Conservation (phyloP, 2,113 vertebrate genomes). For the Donacobius atricapilla region DNA sequence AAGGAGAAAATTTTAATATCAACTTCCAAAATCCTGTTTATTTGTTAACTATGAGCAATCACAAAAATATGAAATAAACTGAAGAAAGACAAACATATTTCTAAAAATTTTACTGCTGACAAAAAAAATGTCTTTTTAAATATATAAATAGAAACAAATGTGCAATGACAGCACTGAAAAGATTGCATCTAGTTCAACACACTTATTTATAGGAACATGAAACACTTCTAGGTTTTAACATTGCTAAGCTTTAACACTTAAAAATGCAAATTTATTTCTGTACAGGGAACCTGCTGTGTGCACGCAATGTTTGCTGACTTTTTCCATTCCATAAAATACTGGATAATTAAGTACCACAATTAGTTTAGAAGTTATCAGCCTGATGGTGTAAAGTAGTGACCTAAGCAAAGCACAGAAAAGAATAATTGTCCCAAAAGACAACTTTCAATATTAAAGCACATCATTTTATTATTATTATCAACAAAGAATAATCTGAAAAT, state of each 20-base stretch:
- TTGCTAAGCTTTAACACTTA: not conserved
- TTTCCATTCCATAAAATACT: not conserved
- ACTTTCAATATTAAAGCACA: not conserved
- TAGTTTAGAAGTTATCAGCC: not conserved
- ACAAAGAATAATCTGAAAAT: not conserved
- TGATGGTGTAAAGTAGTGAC: constrained; percentile 10
- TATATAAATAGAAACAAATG: not conserved
- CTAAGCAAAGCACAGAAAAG: not conserved
- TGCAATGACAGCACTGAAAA: not conserved
- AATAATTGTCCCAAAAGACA: not conserved
- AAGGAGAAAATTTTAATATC: not conserved
- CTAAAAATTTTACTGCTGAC: not conserved
- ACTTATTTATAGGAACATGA: not conserved
- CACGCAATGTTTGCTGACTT: constrained; percentile 1
- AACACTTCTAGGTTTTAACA: not conserved
- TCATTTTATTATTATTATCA: not conserved
- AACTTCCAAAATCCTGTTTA: not conserved
- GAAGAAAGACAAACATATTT: not conserved
- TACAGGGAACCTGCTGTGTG: not conserved
- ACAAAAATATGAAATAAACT: not conserved
- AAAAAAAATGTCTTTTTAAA: not conserved
- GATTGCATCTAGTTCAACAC: not conserved
- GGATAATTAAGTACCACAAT: constrained; percentile 6
- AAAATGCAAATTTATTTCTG: not conserved
- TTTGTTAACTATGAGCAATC: not conserved